These are phyloP conservation scores for Homarus americanus DNA, from an alignment of 1,140 invertebrate species.

Conservation along the genomic window DNA sequence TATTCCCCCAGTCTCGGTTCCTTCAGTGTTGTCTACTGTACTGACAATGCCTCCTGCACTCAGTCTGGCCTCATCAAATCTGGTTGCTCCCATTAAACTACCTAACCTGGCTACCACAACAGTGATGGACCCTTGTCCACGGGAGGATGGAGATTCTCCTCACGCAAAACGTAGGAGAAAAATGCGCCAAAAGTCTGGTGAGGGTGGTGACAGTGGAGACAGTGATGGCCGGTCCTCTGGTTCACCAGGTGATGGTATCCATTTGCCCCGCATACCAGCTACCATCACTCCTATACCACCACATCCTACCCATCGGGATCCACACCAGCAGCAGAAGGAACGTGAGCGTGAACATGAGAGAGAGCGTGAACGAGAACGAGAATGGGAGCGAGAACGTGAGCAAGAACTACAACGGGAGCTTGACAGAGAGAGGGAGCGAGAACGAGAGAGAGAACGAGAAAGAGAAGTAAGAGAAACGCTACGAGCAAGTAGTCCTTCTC, in stretches of 20 bases:
- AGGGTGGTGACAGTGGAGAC: constrained; percentile 58
- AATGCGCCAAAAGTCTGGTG: constrained; percentile 48
- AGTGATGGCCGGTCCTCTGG: constrained; percentile 60
- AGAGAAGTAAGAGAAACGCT: constrained; percentile 3
- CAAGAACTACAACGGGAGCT: background rate
- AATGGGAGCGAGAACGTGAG: constrained; percentile 10
- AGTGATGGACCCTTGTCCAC: background rate
- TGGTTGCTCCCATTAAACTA: constrained; percentile 45
- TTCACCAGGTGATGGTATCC: constrained; percentile 57
- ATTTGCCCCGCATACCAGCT: constrained; percentile 76
- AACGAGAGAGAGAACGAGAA: constrained; percentile 35
- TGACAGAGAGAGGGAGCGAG: constrained; percentile 23
- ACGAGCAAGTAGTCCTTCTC: constrained; percentile 46
- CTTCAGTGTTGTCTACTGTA: constrained; percentile 67
- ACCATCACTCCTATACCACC: constrained; percentile 74
- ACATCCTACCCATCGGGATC: constrained; percentile 33
- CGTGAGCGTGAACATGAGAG: background rate
- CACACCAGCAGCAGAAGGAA: constrained; percentile 12
- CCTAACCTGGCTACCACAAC: constrained; percentile 44
- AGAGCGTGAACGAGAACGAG: constrained; percentile 33
- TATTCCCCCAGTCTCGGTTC: constrained; percentile 43
- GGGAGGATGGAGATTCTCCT: constrained; percentile 41
- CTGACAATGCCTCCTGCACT: constrained; percentile 67
- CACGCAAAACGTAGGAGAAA: constrained; percentile 39
- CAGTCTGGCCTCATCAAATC: constrained; percentile 38